phyloP scores from a whole-genome alignment of 2,113 vertebrate genomes.

The Mobula hypostoma region DNA sequence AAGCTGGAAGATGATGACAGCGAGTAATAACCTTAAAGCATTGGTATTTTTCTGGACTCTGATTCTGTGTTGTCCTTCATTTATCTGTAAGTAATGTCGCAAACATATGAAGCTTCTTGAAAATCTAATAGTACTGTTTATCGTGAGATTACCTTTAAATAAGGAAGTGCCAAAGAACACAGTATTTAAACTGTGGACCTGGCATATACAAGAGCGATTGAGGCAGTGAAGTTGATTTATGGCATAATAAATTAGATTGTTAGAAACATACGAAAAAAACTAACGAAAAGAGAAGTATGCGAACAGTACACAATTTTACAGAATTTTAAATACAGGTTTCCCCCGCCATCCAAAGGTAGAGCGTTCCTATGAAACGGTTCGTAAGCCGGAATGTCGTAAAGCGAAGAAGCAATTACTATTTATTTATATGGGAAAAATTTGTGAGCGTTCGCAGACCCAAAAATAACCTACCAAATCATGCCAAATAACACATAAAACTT shows the following conservation, averaged over 20 bases:
- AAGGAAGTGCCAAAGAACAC: not conserved
- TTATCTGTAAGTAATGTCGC: not conserved
- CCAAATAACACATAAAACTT: no score
- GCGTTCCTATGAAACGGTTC: no score
- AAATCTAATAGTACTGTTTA: not conserved
- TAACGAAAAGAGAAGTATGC: not conserved
- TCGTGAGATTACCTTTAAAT: not conserved
- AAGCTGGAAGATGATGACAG: not conserved
- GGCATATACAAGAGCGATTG: not conserved
- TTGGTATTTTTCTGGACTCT: not conserved
- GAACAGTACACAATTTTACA: not conserved
- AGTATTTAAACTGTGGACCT: not conserved
- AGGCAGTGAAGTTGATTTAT: not conserved
- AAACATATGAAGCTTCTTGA: not conserved
- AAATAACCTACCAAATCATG: no score
- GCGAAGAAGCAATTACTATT: no score
- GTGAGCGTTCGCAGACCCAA: no score
- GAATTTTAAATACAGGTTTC: no score
- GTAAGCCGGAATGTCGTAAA: no score
- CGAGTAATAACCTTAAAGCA: not conserved
- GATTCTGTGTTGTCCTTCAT: not conserved
- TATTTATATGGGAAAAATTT: no score
- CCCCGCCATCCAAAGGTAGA: no score
- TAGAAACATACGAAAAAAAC: not conserved
- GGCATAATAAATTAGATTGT: not conserved